Base-by-base conservation (phyloP, 2,888 invertebrate species). In the Argyresthia albistria region DNA sequence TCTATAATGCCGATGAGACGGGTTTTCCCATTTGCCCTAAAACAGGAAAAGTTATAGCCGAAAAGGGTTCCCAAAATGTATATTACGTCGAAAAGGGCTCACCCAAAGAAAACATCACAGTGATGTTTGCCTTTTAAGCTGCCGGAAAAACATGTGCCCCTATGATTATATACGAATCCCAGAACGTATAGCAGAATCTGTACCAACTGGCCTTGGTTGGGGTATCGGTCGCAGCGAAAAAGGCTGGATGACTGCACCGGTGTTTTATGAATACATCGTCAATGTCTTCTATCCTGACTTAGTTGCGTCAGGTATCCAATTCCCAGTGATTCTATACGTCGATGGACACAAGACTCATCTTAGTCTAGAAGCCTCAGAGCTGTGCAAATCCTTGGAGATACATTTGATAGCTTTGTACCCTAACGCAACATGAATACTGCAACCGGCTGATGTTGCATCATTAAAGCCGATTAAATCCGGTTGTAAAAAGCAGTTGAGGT, bases 281-380 rank as follows among this genome's bases (percentile, higher is more conserved):
- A 35, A 56, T 16, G 15, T 48, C 36, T 58, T 58, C 45, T 35
- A 35, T 48, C 56, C 56, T 45, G 54, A 54, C n/a, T 52, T 58
- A 37, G 8, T 12, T 11, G 52, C 55, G 46, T 50, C 52, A 4
- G 55, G 55, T 9, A 56, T 55, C 1, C 35, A 48, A 52, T 57
- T 59, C 35, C 61, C 63, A 47, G 60, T 64, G 35, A 62, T 65
- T 46, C 46, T 61, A 43, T 66, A 63, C 58, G 43, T 67, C 15
- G 62, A 65, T 58, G 63, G 61, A 14, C 61, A 65, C 55, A 61
- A 60, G 49, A 57, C 54, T n/a, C 62, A 60, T 54, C 52, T 60
- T 35, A 60, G 58, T 46, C 58, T 57, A 46, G 55, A 59, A 36
- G 51, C 63, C 10, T 59, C 59, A 55, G 42, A 51, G 36, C 49